Evolutionary conservation across 2,888 invertebrate genomes (phyloP).

Genomic region (Zaprionus bogoriensis): DNA sequence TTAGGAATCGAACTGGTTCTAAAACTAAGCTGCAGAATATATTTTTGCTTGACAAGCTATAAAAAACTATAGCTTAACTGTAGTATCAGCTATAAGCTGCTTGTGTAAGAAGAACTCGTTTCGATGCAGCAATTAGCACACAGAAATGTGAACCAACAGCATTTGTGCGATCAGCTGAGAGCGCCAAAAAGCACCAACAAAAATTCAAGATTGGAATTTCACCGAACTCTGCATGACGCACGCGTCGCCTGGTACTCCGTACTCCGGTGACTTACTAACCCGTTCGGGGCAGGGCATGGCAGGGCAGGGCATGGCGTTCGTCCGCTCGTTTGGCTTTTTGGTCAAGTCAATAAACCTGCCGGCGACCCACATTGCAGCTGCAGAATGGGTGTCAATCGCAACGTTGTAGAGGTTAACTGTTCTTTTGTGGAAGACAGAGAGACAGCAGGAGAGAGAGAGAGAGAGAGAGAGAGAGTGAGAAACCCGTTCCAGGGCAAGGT

Average conservation of each 20-base stretch:
- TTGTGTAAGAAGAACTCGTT: too few relatives aligned
- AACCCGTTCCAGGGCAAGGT: constrained; percentile 52
- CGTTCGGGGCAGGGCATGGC: constrained; percentile 42
- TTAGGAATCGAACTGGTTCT: too few relatives aligned
- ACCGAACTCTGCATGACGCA: constrained; percentile 54
- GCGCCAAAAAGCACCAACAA: neutral
- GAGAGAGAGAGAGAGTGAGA: neutral
- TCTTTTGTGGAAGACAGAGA: constrained; percentile 20
- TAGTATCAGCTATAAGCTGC: too few relatives aligned
- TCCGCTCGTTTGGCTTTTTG: constrained; percentile 28
- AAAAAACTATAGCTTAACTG: too few relatives aligned
- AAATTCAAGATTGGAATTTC: constrained; percentile 25
- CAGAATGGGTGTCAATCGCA: constrained; percentile 36
- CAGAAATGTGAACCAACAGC: neutral
- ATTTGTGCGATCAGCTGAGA: constrained; percentile 32
- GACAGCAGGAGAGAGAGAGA: neutral
- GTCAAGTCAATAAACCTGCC: constrained; percentile 60
- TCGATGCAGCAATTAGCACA: neutral
- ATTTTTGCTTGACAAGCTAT: too few relatives aligned
- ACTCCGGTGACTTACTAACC: constrained; percentile 63
- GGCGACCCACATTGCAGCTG: constrained; percentile 66
- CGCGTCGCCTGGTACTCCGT: constrained; percentile 4
- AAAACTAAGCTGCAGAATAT: too few relatives aligned
- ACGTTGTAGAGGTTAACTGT: constrained; percentile 28
- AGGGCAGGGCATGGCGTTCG: too few relatives aligned